phyloP scores from a whole-genome alignment of 2,888 invertebrate genomes.

The Euproctis similis region DNA sequence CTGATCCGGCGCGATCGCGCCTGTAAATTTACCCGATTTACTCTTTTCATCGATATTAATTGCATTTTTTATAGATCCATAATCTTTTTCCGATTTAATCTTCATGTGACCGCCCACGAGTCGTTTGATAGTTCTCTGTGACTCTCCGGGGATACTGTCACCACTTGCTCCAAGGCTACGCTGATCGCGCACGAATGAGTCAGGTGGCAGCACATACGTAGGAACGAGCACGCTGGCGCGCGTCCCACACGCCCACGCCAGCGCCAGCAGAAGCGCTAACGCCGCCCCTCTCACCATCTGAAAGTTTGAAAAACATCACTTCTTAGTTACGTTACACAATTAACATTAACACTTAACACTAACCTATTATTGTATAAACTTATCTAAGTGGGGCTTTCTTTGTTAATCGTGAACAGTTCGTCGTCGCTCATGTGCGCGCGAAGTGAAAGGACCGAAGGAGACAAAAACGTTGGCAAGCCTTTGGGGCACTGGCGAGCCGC shows the following conservation, averaged over 20 bases:
- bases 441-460: conserved; percentile 68
- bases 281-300: conserved; percentile 76
- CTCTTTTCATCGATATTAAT: conserved; percentile 51
- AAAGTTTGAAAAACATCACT: conserved; percentile 59
- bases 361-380: conserved; percentile 44
- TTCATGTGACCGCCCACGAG: conserved; percentile 82
- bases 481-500: conserved; percentile 62
- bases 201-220: conserved; percentile 72
- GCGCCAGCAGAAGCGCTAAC: conserved; percentile 65
- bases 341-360: conserved; percentile 25
- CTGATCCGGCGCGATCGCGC: conserved; percentile 60
- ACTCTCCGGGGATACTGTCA: conserved; percentile 48
- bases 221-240: conserved; percentile 69
- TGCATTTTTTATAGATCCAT: conserved; percentile 58
- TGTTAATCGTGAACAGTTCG: conserved; percentile 45
- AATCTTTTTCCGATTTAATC: conserved; percentile 60
- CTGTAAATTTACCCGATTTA: conserved; percentile 57
- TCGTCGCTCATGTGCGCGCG: conserved; percentile 55
- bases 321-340: conserved; percentile 41
- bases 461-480: conserved; percentile 60
- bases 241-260: conserved; percentile 57
- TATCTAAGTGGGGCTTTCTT: conserved; percentile 62
- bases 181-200: conserved; percentile 71
- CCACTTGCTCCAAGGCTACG: conserved; percentile 54
- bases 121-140: conserved; percentile 77